Evolutionary conservation across 2,888 invertebrate genomes (phyloP).

Genomic region (Carpatolechia fugitivella): DNA sequence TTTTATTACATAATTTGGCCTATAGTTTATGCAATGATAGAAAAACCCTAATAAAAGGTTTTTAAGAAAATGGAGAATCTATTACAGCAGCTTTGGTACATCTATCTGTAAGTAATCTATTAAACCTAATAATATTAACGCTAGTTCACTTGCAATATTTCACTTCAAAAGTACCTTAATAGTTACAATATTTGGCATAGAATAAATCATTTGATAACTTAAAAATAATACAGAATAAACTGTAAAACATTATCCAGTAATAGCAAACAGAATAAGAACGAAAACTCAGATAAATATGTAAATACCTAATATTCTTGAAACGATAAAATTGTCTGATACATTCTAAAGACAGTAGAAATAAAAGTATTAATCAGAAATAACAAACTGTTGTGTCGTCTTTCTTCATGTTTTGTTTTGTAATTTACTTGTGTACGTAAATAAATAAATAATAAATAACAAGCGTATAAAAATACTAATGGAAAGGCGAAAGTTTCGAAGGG

Average conservation of each 20-base stretch:
- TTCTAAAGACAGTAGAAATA: no score
- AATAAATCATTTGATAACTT: not conserved
- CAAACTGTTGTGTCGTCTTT: no score
- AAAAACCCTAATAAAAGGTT: no score
- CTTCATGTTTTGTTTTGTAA: no score
- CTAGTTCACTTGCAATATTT: conserved; percentile 8
- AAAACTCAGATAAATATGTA: no score
- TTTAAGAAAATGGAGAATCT: not conserved
- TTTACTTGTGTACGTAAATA: no score
- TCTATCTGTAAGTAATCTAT: conserved; percentile 14
- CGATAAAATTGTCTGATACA: no score
- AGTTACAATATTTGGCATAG: conserved; percentile 11
- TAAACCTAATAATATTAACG: conserved; percentile 9
- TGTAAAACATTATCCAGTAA: not conserved
- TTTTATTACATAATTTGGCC: no score
- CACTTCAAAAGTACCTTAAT: conserved; percentile 6
- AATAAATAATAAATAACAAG: conserved; percentile 45
- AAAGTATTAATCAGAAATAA: not conserved
- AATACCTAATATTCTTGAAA: no score
- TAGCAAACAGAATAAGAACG: not conserved
- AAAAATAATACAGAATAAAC: not conserved
- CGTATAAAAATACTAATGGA: conserved; percentile 46
- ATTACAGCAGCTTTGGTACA: conserved; percentile 17
- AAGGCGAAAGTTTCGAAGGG: conserved; percentile 31
- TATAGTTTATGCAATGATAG: no score